Evolutionary conservation across 2,797 vertebrate genomes (phyloP), one percentile per base, ranked within the genome.

Genomic region (Tolypeutes matacus): DNA sequence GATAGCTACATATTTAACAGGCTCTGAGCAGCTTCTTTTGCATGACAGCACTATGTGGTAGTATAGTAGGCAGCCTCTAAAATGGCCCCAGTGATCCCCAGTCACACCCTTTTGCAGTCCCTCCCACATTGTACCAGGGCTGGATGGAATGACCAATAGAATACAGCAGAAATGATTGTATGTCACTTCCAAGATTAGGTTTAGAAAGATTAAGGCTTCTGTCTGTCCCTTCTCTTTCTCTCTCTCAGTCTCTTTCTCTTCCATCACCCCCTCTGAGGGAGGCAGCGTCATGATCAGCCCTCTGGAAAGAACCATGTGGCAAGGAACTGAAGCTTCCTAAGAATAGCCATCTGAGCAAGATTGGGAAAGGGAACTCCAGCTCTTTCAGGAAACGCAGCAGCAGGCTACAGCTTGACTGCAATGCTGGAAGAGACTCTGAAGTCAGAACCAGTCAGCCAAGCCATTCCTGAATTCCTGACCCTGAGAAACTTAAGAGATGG

Each of bases 381-480:
- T 29, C 36, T 65, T 77, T 93, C 87, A 91, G 87, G 88, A 91
- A 91, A 11, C 11, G 56, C 51, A 49, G 84, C 39, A 10, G n/a
- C 46, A 18, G n/a, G 39, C 31, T 6, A 75, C 62, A 51, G 42
- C 14, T 84, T 60, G 64, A 70, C 29, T 65, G 64, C 17, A 62
- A 60, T 46, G 73, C 53, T 10, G 3, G 31, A 46, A 64, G 9
- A 80, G 31, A 29, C n/a, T 60, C 76, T 73, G 67, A 91, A 94
- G 36, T 82, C 31, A 72, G 62, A 92, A 86, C 29, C 39, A 34
- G 36, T 72, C 6, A 18, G 13, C 53, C 86, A 27, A 76, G 42
- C 51, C 58, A 72, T 27, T 65, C 70, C 42, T 25, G 58, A 51
- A 91, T 86, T 46, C 36, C 31, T 36, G 20, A 46, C 6, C n/a